Evolutionary conservation across 2,113 vertebrate genomes (phyloP).

Genomic region (Labrus mixtus): DNA sequence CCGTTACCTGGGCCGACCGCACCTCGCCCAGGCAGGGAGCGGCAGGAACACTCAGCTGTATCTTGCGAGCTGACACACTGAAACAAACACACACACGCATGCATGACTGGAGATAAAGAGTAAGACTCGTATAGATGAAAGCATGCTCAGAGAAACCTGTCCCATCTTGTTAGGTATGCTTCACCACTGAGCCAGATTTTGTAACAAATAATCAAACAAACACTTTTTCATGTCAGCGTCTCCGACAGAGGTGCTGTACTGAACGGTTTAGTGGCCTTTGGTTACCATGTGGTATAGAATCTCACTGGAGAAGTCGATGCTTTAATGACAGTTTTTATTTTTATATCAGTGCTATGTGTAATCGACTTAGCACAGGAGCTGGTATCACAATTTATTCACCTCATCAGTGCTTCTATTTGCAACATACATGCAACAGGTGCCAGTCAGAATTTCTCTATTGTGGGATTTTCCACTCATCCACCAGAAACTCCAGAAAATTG

Average conservation of each 20-base stretch:
- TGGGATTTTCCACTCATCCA: no score
- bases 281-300: not conserved
- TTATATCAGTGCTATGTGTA: no score
- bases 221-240: not conserved
- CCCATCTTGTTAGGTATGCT: slow-evolving; percentile 3
- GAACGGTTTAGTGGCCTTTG: not conserved
- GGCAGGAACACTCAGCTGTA: slow-evolving; percentile 30
- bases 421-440: no score
- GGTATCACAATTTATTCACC: no score
- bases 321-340: no score
- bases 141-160: not conserved
- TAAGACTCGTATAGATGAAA: slow-evolving; percentile 2
- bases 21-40: slow-evolving; percentile 36
- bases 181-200: not conserved
- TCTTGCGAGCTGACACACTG: slow-evolving; percentile 19
- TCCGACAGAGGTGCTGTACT: not conserved
- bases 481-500: no score
- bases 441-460: no score
- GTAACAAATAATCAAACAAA: not conserved
- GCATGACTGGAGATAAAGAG: slow-evolving; percentile 23
- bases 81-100: slow-evolving; percentile 12
- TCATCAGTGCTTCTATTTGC: no score
- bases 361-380: no score
- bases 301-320: no score
- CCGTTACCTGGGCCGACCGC: slow-evolving; percentile 16